phyloP scores from a whole-genome alignment of 2,113 vertebrate genomes.

The Craseonycteris thonglongyai region DNA sequence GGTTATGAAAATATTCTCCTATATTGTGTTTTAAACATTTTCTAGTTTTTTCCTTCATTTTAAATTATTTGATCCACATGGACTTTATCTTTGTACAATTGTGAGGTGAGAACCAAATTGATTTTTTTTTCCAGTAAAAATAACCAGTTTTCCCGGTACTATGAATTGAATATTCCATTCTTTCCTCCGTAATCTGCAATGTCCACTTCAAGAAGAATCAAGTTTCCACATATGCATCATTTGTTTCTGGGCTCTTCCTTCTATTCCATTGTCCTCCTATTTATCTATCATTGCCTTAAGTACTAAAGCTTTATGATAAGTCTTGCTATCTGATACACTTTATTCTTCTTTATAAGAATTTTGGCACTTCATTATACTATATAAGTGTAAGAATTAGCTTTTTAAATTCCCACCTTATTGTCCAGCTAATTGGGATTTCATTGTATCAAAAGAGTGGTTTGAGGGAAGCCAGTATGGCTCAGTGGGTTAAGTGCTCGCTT shows the following conservation, averaged over 20 bases:
- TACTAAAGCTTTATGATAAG: not conserved
- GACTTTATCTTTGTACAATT: not conserved
- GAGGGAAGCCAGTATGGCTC: too few species aligned
- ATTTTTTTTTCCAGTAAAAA: not conserved
- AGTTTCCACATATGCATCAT: not conserved
- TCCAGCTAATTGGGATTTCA: not conserved
- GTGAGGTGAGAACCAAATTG: not conserved
- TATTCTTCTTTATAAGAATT: not conserved
- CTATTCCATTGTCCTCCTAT: not conserved
- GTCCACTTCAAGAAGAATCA: not conserved
- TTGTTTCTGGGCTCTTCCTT: not conserved
- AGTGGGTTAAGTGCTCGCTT: too few species aligned
- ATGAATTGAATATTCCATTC: not conserved
- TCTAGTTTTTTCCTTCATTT: not conserved
- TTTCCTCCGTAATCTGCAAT: not conserved
- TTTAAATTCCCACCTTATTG: not conserved
- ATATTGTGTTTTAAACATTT: not conserved
- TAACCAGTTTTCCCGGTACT: not conserved
- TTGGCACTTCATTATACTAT: not conserved
- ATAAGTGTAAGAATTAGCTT: not conserved
- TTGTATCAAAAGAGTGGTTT: constrained; percentile 14
- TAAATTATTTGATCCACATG: not conserved
- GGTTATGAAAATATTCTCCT: not conserved
- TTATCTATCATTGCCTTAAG: not conserved
- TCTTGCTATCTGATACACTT: not conserved